phyloP scores from a whole-genome alignment of 2,113 vertebrate species.

The Xerus inauris region DNA sequence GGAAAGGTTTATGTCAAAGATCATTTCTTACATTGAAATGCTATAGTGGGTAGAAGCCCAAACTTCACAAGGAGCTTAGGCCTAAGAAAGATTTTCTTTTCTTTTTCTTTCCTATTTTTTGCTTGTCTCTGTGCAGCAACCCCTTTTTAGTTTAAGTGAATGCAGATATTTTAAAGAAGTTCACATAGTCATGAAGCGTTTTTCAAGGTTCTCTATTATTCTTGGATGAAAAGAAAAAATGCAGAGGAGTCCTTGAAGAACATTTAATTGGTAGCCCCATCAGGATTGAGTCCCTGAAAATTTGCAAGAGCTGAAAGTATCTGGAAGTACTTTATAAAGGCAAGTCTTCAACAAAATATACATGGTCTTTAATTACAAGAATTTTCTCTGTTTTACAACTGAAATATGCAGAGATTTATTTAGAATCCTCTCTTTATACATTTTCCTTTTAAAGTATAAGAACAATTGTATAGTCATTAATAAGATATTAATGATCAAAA shows the following conservation, averaged over 20 bases:
- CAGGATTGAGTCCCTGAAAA: background rate
- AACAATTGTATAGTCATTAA: background rate
- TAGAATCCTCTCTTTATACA: background rate
- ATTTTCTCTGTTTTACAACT: background rate
- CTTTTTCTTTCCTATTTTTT: background rate
- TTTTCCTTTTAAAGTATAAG: constrained; percentile 21
- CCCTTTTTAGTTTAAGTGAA: background rate
- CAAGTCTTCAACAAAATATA: background rate
- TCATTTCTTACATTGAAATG: background rate
- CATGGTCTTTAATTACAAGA: background rate
- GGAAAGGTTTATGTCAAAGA: background rate
- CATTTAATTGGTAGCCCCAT: background rate
- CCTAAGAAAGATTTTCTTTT: background rate
- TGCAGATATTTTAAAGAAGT: background rate
- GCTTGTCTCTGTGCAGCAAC: background rate
- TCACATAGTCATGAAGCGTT: background rate
- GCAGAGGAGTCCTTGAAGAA: background rate
- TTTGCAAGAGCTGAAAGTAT: background rate
- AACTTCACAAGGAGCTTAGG: background rate
- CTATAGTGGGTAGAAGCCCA: background rate
- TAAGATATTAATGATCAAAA: background rate
- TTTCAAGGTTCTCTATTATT: constrained; percentile 21
- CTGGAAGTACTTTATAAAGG: background rate
- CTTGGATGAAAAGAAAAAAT: constrained; percentile 16
- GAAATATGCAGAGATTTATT: background rate